phyloP scores from a whole-genome alignment of 2,888 invertebrate genomes.

The Platycheirus rosarum region DNA sequence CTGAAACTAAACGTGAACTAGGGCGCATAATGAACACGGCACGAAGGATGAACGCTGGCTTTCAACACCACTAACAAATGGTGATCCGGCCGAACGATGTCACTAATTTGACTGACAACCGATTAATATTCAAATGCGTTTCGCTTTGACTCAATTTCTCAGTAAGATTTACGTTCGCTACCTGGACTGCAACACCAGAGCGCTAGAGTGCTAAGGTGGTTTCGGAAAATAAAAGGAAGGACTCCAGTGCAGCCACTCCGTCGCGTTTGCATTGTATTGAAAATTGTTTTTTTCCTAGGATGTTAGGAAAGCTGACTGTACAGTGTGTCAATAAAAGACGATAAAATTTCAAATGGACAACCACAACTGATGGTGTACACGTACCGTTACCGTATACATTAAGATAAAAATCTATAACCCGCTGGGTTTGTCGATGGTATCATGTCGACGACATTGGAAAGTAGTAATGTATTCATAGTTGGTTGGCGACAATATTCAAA shows the following conservation, averaged over 20 bases:
- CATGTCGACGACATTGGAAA: constrained; percentile 60
- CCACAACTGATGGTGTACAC: neutral
- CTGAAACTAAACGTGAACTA: constrained; percentile 3
- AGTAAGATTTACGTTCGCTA: constrained; percentile 13
- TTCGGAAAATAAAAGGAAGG: neutral
- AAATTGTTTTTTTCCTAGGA: constrained; percentile 23
- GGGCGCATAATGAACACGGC: constrained; percentile 7
- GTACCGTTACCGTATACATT: neutral
- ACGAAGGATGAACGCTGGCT: neutral
- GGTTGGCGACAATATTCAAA: constrained; percentile 70
- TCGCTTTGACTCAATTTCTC: constrained; percentile 6
- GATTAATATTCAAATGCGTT: constrained; percentile 64
- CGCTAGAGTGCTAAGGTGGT: neutral
- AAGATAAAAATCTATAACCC: too few relatives aligned
- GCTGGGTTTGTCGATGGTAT: constrained; percentile 49
- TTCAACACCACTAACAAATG: neutral
- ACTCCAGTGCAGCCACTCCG: constrained; percentile 1
- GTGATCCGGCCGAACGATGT: constrained; percentile 4
- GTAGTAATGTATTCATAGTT: constrained; percentile 70
- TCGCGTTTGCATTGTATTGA: constrained; percentile 26
- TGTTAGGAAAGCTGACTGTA: neutral
- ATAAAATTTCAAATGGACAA: constrained; percentile 43
- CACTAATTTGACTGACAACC: constrained; percentile 43
- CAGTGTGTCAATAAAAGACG: constrained; percentile 46
- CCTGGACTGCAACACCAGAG: neutral